These are phyloP conservation scores for Carassius auratus DNA, from an alignment of 2,113 vertebrate species.

Conservation along the genomic window DNA sequence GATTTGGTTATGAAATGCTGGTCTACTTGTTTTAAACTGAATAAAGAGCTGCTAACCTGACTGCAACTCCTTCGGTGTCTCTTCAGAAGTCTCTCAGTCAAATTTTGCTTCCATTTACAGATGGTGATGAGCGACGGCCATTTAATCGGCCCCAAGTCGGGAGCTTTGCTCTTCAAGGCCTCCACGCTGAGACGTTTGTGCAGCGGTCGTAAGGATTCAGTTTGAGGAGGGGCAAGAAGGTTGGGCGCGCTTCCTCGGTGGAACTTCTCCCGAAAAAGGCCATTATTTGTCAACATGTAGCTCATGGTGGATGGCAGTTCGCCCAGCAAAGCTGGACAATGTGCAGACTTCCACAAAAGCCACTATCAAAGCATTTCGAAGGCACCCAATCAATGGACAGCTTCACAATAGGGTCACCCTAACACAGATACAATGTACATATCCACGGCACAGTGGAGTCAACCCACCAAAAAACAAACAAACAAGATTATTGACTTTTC, in stretches of 20 bases:
- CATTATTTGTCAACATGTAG: constrained; percentile 60
- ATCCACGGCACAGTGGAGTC: constrained; percentile 16
- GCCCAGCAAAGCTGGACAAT: constrained; percentile 34
- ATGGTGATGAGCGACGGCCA: constrained; percentile 72
- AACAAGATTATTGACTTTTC: neutral
- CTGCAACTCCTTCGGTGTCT: constrained; percentile 63
- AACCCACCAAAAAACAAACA: neutral
- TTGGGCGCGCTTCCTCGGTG: constrained; percentile 71
- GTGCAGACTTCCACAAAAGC: neutral
- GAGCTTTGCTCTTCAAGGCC: constrained; percentile 59
- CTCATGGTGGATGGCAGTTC: constrained; percentile 63
- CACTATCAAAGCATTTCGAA: neutral
- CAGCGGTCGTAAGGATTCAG: constrained; percentile 49
- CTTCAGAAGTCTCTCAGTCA: constrained; percentile 72
- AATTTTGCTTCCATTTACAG: constrained; percentile 72
- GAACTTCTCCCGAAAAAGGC: constrained; percentile 59
- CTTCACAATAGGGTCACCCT: constrained; percentile 17
- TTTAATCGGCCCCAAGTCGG: constrained; percentile 66
- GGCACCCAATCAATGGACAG: constrained; percentile 27
- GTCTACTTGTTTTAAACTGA: neutral
- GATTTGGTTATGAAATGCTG: neutral
- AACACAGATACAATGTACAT: constrained; percentile 14
- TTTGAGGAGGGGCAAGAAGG: constrained; percentile 53
- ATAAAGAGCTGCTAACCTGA: constrained; percentile 67
- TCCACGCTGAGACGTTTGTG: constrained; percentile 71